These are phyloP conservation scores for Asarcornis scutulata DNA, from an alignment of 2,113 vertebrate species.

Conservation along the genomic window DNA sequence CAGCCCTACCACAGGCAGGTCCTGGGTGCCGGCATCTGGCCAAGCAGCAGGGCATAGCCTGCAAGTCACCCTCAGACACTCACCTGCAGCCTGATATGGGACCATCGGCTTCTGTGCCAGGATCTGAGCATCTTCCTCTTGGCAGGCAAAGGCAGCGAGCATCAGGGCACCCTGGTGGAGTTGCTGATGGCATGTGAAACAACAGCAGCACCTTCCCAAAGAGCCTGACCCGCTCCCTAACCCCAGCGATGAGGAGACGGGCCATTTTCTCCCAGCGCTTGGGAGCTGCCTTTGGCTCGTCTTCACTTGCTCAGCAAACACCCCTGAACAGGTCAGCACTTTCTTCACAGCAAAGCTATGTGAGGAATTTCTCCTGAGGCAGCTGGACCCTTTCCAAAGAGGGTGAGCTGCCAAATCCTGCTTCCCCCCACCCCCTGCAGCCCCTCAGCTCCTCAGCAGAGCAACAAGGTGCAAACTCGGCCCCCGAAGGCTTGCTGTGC, in stretches of 20 bases:
- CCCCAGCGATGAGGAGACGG: background rate
- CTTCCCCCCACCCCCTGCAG: background rate
- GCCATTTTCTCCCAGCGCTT: background rate
- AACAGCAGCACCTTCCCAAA: accelerated
- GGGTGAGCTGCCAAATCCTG: background rate
- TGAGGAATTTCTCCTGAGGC: conserved; percentile 59
- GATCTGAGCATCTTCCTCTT: accelerated
- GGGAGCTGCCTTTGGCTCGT: background rate
- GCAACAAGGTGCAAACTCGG: conserved; percentile 23
- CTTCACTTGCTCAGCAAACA: conserved; percentile 62
- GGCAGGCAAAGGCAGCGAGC: background rate
- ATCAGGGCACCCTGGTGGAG: background rate
- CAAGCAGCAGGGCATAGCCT: background rate
- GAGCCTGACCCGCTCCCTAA: background rate
- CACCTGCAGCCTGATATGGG: accelerated
- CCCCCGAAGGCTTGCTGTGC: background rate
- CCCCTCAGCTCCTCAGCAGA: background rate
- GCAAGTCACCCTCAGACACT: background rate
- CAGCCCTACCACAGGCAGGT: background rate
- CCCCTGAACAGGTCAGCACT: conserved; percentile 61
- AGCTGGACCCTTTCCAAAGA: conserved; percentile 44
- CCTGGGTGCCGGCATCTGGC: background rate
- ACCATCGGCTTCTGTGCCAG: background rate
- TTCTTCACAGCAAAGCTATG: conserved; percentile 56
- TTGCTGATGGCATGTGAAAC: background rate